Evolutionary conservation across 2,797 vertebrate genomes (phyloP).

Genomic region (Clangula hyemalis): DNA sequence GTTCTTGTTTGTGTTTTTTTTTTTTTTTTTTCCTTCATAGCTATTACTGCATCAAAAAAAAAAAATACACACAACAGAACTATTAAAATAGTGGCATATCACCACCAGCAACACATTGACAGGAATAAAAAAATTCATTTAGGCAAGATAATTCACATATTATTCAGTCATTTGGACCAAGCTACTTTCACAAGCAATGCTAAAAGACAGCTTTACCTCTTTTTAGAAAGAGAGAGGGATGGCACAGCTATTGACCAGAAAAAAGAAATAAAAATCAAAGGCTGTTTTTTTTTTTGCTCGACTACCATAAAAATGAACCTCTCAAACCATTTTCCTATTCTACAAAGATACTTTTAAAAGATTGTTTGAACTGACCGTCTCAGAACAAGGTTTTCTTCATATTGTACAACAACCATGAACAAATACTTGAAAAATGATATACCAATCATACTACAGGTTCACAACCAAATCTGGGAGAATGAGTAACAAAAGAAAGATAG

Average conservation of each 20-base stretch:
- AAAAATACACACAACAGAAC: conserved; percentile 11
- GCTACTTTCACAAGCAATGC: background rate
- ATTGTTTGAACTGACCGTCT: background rate
- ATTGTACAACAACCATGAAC: background rate
- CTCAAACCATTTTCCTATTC: background rate
- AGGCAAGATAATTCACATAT: background rate
- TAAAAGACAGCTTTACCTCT: background rate
- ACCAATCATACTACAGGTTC: background rate
- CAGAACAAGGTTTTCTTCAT: background rate
- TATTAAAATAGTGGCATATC: background rate
- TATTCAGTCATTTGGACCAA: conserved; percentile 33
- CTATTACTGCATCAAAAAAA: conserved; percentile 9
- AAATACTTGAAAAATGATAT: background rate
- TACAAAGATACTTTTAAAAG: background rate
- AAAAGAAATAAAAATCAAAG: background rate
- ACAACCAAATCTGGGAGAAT: background rate
- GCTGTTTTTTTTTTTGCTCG: background rate
- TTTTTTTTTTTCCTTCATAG: conserved; percentile 18
- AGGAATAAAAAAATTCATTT: background rate
- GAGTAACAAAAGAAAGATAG: background rate
- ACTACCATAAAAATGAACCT: background rate
- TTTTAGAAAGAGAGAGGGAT: background rate
- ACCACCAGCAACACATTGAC: background rate
- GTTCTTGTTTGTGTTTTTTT: background rate
- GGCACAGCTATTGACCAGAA: background rate